phyloP scores from a whole-genome alignment of 1,140 invertebrate species.

The Atopsyche davidsoni region DNA sequence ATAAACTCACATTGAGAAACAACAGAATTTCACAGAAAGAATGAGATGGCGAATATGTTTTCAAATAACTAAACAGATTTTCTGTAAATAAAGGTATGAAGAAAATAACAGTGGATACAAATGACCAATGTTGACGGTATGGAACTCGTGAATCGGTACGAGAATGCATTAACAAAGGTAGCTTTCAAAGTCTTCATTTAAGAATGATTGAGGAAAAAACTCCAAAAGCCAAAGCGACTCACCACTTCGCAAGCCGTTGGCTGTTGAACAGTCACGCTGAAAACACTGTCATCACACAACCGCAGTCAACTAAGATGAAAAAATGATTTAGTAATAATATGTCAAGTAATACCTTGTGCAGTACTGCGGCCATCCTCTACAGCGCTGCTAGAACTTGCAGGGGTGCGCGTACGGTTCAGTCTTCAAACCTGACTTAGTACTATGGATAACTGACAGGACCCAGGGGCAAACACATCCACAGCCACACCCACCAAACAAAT shows the following conservation, averaged over 20 bases:
- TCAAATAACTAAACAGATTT: no score
- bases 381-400: constrained; percentile 41
- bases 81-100: no score
- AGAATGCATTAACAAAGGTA: not conserved
- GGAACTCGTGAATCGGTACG: no score
- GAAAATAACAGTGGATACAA: no score
- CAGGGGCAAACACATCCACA: no score
- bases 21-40: no score
- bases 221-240: constrained; percentile 11
- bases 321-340: constrained; percentile 33
- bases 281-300: constrained; percentile 27
- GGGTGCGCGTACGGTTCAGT: constrained; percentile 40
- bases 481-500: not conserved
- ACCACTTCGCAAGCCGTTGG: constrained; percentile 18
- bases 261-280: constrained; percentile 22
- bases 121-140: no score
- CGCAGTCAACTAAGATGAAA: constrained; percentile 37
- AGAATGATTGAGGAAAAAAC: not conserved
- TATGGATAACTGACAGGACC: no score
- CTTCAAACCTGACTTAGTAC: constrained; percentile 52
- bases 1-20: no score
- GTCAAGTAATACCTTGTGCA: constrained; percentile 48
- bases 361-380: constrained; percentile 41
- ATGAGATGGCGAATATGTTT: no score
- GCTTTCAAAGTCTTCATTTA: not conserved